Evolutionary conservation across 2,113 vertebrate genomes (phyloP).

Genomic region (Onychostruthus taczanowskii): DNA sequence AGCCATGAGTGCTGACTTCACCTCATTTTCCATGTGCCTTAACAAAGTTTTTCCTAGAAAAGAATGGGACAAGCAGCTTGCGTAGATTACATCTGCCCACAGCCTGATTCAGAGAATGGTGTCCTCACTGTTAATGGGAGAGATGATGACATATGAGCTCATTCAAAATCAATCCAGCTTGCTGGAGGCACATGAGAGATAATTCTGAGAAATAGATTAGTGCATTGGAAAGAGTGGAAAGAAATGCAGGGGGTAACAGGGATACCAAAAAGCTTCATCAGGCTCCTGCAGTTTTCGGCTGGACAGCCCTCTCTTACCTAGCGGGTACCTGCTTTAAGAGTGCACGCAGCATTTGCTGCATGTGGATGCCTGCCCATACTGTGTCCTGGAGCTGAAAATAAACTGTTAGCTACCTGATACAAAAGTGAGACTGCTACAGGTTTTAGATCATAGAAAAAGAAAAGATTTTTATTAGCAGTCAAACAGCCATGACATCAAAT

Average conservation of each 20-base stretch:
- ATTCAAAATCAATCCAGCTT: conserved; percentile 14
- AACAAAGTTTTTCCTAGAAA: neutral
- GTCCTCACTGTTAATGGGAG: neutral
- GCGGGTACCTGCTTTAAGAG: neutral
- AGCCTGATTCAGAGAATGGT: neutral
- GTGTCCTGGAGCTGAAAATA: neutral
- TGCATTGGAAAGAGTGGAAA: neutral
- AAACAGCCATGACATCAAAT: neutral
- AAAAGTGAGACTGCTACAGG: neutral
- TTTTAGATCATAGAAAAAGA: neutral
- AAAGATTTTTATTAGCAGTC: neutral
- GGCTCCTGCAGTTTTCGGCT: neutral
- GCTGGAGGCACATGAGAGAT: neutral
- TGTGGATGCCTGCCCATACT: neutral
- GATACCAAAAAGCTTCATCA: neutral
- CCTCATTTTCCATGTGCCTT: neutral
- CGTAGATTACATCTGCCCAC: neutral
- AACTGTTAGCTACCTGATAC: neutral
- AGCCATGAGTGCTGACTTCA: neutral
- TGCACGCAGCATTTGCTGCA: accelerated
- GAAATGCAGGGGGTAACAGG: neutral
- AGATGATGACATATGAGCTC: neutral
- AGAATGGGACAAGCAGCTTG: accelerated
- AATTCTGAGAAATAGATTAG: neutral
- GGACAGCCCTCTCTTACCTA: neutral